Conservation (phyloP, 35 echinoderm and acorn worm genomes). For the Diadema setosum region DNA sequence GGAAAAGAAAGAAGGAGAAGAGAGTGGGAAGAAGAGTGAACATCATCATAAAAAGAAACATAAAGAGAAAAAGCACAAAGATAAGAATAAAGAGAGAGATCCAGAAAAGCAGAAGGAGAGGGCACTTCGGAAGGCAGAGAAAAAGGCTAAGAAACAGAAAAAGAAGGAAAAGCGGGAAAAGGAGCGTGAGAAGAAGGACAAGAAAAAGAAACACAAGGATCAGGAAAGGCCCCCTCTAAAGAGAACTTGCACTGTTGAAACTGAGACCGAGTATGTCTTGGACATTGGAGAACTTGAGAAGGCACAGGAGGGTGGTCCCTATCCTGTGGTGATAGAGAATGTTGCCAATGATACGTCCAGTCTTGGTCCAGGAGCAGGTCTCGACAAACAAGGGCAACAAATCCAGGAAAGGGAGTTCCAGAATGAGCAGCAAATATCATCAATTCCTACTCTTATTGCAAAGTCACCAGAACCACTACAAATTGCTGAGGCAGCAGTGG, state of each 20-base stretch:
- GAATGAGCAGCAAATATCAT: background rate
- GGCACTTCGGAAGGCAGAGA: slow-evolving; percentile 8
- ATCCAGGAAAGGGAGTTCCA: background rate
- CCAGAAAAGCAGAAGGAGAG: slow-evolving; percentile 29
- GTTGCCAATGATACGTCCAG: background rate
- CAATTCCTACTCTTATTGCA: background rate
- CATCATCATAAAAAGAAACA: slow-evolving; percentile 28
- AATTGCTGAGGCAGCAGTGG: slow-evolving; percentile 6
- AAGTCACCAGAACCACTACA: slow-evolving; percentile 10
- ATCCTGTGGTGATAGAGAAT: background rate
- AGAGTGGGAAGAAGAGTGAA: slow-evolving; percentile 11
- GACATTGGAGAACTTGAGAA: background rate
- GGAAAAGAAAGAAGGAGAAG: background rate
- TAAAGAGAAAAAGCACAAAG: slow-evolving; percentile 70
- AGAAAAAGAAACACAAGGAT: slow-evolving; percentile 49
- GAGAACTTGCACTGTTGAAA: background rate
- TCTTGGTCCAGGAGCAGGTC: background rate
- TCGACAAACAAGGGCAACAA: background rate
- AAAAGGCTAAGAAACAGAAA: slow-evolving; percentile 29
- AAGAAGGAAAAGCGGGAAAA: slow-evolving; percentile 66
- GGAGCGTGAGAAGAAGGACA: slow-evolving; percentile 48
- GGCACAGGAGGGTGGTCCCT: background rate
- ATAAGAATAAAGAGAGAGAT: slow-evolving; percentile 20
- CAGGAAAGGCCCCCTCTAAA: slow-evolving; percentile 4
- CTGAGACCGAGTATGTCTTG: slow-evolving; percentile 6